These are phyloP conservation scores for Drosophila aff. DNA, from an alignment of 1,140 invertebrate genomes.

Conservation along the genomic window DNA sequence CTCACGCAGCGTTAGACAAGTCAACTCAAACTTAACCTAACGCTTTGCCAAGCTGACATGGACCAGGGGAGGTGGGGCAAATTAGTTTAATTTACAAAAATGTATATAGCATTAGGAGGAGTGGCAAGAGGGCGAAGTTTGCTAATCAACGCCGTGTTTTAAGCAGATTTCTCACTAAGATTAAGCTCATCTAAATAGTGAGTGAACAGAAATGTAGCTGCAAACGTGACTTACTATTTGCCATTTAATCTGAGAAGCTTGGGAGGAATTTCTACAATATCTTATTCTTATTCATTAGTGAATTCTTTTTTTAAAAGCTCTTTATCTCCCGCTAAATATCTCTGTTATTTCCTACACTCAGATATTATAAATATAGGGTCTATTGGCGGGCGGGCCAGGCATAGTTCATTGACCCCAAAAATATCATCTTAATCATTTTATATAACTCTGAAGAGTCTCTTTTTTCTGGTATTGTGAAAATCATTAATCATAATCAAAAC, in stretches of 20 bases:
- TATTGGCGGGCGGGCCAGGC: too few species aligned
- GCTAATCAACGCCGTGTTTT: conserved; percentile 26
- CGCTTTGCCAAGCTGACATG: conserved; percentile 21
- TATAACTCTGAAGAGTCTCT: neutral
- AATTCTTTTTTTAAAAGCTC: neutral
- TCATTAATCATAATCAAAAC: neutral
- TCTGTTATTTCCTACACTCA: too few species aligned
- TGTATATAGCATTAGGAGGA: neutral
- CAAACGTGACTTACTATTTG: neutral
- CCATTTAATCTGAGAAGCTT: neutral
- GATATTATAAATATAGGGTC: too few species aligned
- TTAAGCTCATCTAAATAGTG: neutral
- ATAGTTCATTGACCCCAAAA: too few species aligned
- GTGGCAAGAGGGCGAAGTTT: neutral
- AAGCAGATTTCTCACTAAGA: conserved; percentile 21
- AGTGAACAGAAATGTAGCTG: conserved; percentile 2
- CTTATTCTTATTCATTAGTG: neutral
- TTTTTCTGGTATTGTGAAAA: neutral
- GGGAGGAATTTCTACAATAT: neutral
- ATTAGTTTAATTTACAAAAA: conserved; percentile 40
- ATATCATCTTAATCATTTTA: too few species aligned
- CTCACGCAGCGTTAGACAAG: conserved; percentile 54
- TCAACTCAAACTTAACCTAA: conserved; percentile 63
- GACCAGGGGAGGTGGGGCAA: neutral
- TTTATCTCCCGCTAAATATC: too few species aligned